Percentiles rank a stretch among this genome's conserved stretches.
These are phyloP conservation scores for Vanessa atalanta DNA, from an alignment of 1,140 invertebrate genomes.

Conservation along the genomic window DNA sequence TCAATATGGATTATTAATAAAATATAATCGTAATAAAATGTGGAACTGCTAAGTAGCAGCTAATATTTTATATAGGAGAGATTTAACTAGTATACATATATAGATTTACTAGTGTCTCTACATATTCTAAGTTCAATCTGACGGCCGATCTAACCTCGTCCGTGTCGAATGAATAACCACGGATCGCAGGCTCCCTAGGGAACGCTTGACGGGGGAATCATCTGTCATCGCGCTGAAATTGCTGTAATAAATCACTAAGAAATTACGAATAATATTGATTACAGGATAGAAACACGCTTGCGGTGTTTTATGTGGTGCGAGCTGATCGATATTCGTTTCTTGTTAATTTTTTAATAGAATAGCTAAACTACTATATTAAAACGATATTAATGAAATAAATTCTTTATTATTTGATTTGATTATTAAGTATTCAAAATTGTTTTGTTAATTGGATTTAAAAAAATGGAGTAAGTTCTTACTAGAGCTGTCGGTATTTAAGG, in stretches of 20 bases:
- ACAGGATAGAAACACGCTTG: slow-evolving; percentile 18
- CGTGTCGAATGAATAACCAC: slow-evolving; percentile 58
- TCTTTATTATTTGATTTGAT: background rate
- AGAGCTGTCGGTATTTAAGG: no score
- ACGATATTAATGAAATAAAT: background rate
- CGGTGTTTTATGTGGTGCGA: slow-evolving; percentile 24
- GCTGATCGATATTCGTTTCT: slow-evolving; percentile 1
- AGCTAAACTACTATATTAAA: background rate
- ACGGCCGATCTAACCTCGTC: slow-evolving; percentile 32
- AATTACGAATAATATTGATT: slow-evolving; percentile 31
- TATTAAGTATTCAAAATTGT: no score
- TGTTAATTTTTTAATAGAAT: background rate
- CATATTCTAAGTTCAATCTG: slow-evolving; percentile 24
- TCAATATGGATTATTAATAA: background rate
- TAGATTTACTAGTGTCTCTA: no score
- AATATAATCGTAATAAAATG: background rate
- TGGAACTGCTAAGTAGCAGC: background rate
- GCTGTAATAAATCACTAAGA: slow-evolving; percentile 52
- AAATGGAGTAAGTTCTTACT: no score
- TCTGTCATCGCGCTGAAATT: slow-evolving; percentile 51
- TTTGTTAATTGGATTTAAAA: no score
- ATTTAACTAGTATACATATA: background rate
- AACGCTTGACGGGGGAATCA: slow-evolving; percentile 53
- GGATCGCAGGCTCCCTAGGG: slow-evolving; percentile 46
- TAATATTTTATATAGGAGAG: background rate